Evolutionary conservation across 1,140 invertebrate genomes (phyloP), one percentile per base, ranked within the genome.

Genomic region (Lutraria rhynchaena): DNA sequence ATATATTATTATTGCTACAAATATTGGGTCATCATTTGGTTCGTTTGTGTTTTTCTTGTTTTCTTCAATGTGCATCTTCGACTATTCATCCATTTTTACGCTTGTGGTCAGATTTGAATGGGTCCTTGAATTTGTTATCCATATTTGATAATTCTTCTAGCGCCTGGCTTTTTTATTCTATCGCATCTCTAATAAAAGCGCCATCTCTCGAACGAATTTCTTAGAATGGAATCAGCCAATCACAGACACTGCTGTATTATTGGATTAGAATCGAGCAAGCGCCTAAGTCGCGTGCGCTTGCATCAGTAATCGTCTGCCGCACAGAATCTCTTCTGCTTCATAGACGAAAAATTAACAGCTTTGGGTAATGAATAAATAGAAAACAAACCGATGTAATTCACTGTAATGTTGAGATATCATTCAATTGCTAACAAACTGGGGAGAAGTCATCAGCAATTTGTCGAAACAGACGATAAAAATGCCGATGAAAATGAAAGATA

Each of bases 371-470:
- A 73, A 71, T 70, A 73, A 81, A 70, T 63, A 81, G 78, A 81
- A 70, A 73, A 80, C 69, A 81, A 81, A 73, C 78, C 58, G 17
- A 31, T n/a, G 78, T 81, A 65, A 81, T 81, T 81, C 70, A 63
- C 78, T 81, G 78, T 17, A 73, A 49, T 35, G 71, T 71, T n/a
- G 78, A 81, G 78, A 81, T 81, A 81, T 55, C 67, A 81, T 81
- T 81, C 78, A 73, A 70, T 73, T 51, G 55, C 58, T 81, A 73
- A 81, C 71, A 71, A 81, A 81, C 57, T 61, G 33, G 29, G n/a
- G 69, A 35, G 69, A 73, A 81, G 73, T 65, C 41, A 60, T 73
- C 35, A 44, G 41, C 49, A 81, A 81, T 81, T 81, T 81, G 78
- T 51, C 65, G 53, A 60, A 19, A 67, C 78, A 81, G 78, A 81